Base-by-base conservation (phyloP, 2,888 invertebrate genomes). In the Noctuana brunneofusca region DNA sequence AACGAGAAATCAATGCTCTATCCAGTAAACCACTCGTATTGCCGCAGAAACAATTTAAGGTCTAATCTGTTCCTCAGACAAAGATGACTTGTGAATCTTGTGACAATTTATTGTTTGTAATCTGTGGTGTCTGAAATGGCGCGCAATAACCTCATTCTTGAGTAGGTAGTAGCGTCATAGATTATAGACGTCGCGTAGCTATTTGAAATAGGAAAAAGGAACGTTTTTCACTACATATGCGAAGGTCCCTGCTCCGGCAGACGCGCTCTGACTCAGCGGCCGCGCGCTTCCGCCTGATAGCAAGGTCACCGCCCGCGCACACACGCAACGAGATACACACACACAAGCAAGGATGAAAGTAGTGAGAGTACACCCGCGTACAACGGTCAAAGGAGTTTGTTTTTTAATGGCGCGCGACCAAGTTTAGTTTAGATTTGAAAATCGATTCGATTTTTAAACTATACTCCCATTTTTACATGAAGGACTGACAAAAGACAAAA, bases 271-370 rank as follows among this genome's bases (percentile, higher is more conserved):
- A 89, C 73, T 90, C 90, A 89, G 63, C 63, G 56, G 56, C 50
- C 84, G 84, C 77, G 79, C 87, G 85, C 89, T 91, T 91, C 90
- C 91, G 90, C 89, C 87, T 90, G 90, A 91, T 91, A 89, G 90
- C 89, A 89, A 91, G 90, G 89, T 89, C 89, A 90, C 89, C 89
- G 88, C 84, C 88, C 71, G 75, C 84, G 74, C 86, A 83, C 86
- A 80, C 84, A 59, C 68, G 67, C 64, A 54, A 20, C 65, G 68
- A 20, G 3, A n/a, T n/a, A n/a, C 18, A 43, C 43, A 59, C 68
- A 64, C 68, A 71, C 68, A 64, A 20, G 50, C 69, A 67, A 58
- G 58, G 68, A 84, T 80, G 88, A 89, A 90, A 89, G 89, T 82
- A 86, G 89, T 86, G 88, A 89, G 87, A 89, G 89, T 89, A 89